Conservation (phyloP, 1,140 invertebrate genomes). For the Triops cancriformis region DNA sequence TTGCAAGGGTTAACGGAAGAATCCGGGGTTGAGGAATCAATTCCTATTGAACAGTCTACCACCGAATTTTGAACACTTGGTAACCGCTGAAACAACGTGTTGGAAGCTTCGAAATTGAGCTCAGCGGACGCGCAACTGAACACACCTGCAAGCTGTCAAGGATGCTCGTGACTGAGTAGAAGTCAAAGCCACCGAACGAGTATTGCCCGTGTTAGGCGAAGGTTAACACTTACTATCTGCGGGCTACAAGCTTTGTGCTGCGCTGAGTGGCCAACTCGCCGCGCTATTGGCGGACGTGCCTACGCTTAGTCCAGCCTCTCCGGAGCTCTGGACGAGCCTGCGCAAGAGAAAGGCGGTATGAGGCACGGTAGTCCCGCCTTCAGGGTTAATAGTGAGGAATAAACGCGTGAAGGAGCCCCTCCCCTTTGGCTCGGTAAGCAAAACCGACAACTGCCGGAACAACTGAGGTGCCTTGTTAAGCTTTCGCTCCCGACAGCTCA, state of each 20-base stretch:
- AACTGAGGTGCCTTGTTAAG: constrained; percentile 5
- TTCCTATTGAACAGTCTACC: background rate
- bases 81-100: background rate
- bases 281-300: background rate
- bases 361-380: too few relatives aligned
- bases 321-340: too few relatives aligned
- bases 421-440: background rate
- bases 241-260: background rate
- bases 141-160: constrained; percentile 12
- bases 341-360: too few relatives aligned
- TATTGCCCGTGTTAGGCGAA: background rate
- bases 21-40: background rate
- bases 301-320: background rate
- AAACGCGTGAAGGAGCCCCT: background rate
- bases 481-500: constrained; percentile 8
- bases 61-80: background rate
- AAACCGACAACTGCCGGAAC: background rate
- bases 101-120: background rate
- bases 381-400: too few relatives aligned
- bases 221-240: background rate
- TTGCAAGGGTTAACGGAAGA: too few relatives aligned
- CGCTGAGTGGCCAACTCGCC: background rate
- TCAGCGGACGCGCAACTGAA: background rate
- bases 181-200: constrained; percentile 4
- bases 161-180: constrained; percentile 8